Evolutionary conservation across 1,140 invertebrate genomes (phyloP).

Genomic region (Hylyphantes graminicola): DNA sequence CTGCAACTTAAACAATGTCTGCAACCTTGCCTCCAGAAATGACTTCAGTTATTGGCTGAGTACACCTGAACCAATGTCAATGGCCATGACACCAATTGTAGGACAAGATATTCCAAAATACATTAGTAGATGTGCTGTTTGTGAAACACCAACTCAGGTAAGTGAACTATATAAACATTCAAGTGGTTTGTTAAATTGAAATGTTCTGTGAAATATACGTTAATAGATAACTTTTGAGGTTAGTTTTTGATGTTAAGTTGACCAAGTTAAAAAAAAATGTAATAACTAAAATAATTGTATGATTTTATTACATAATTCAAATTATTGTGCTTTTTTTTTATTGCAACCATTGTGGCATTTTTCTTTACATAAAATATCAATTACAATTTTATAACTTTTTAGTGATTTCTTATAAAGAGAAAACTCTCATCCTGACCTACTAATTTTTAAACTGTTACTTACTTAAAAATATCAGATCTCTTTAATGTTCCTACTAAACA

Average conservation of each 20-base stretch:
- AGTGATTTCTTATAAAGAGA: background rate
- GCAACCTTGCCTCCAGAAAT: slow-evolving; percentile 89
- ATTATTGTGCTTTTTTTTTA: no score
- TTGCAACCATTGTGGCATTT: no score
- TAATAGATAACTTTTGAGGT: background rate
- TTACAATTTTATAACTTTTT: no score
- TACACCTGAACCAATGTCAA: slow-evolving; percentile 87
- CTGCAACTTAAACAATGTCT: slow-evolving; percentile 90
- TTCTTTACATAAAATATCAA: no score
- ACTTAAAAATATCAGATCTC: no score
- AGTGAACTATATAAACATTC: background rate
- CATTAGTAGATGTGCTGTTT: slow-evolving; percentile 73
- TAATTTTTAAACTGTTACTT: background rate
- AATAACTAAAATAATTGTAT: background rate
- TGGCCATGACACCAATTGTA: slow-evolving; percentile 87
- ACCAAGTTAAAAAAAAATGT: background rate
- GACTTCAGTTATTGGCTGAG: slow-evolving; percentile 96
- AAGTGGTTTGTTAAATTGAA: background rate
- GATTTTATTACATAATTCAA: no score
- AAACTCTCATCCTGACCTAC: background rate
- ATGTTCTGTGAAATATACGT: background rate
- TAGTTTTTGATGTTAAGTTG: no score
- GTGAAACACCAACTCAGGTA: slow-evolving; percentile 68
- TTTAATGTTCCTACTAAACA: no score
- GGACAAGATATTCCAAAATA: slow-evolving; percentile 83